Base-by-base conservation (phyloP, 2,888 invertebrate species). In the Pseudococcus jackbeardsleyi region DNA sequence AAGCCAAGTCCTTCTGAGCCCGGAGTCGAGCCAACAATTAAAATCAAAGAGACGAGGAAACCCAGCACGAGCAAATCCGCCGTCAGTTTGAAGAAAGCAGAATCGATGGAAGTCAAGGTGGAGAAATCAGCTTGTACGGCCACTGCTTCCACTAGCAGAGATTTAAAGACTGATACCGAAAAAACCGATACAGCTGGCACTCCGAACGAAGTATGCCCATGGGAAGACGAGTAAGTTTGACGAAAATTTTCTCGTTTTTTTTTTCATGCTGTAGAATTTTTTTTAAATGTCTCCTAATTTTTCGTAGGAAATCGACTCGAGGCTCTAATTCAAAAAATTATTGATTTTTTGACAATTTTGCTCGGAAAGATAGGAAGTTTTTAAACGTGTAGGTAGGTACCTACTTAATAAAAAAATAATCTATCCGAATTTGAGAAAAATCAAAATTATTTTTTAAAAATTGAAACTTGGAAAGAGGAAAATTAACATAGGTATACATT, bases 141-240 rank as follows among this genome's bases (percentile, higher is more conserved):
- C 19, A 85, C 86, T 89, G 39, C 85, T 89, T 90, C 89, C 42
- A 77, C 42, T 89, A 17, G 89, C 90, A 79, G 54, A 79, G 88
- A 88, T 86, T 86, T 68, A 86, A 86, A 86, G 68, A 86, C 86
- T 86, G 90, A 89, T 39, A 89, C 84, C 15, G 87, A 68, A 72
- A 85, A 87, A 54, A 17, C 88, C 39, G 85, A 85, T 19, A 54
- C 22, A 17, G 85, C 42, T 50, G 84, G 64, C 50, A 68, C 92
- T 6, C 91, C 91, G 33, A 91, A 91, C 92, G 96, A 96, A 92
- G 95, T 97, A 91, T 97, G 97, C 93, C 97, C 97, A 89, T 97
- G 97, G 97, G 97, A 97, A 94, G 96, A 97, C 93, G 97, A 97
- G 97, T 97, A 94, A 96, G 97, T 96, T 72, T 33, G 15, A n/a